These are phyloP conservation scores for Hystrix brachyura DNA, from an alignment of 2,113 vertebrate genomes.

Conservation along the genomic window DNA sequence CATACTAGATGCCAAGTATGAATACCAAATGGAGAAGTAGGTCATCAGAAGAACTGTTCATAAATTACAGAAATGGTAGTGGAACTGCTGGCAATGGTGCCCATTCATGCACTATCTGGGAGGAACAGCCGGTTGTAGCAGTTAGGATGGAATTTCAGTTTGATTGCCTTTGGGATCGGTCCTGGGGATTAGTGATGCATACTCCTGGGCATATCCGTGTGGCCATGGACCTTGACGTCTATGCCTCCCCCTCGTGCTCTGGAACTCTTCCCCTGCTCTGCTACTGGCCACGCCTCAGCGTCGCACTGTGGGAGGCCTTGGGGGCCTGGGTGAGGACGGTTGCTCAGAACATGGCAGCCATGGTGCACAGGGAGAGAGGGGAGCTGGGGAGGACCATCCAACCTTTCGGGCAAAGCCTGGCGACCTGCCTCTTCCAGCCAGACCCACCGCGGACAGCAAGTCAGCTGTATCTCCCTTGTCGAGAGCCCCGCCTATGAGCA, in stretches of 20 bases:
- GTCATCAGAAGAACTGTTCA: neutral
- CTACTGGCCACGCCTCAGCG: neutral
- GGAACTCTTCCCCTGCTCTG: neutral
- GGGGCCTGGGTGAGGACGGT: neutral
- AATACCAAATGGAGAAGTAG: neutral
- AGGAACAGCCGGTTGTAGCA: neutral
- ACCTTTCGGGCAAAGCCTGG: neutral
- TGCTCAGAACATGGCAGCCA: neutral
- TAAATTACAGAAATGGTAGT: neutral
- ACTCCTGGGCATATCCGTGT: neutral
- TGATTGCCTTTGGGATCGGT: neutral
- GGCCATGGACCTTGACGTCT: neutral
- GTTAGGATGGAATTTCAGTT: neutral
- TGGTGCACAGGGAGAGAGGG: neutral
- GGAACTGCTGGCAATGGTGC: rapidly evolving
- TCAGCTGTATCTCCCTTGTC: neutral
- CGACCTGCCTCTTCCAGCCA: neutral
- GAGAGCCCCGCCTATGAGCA: neutral
- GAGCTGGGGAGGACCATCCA: neutral
- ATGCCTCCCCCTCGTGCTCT: neutral
- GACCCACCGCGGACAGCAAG: neutral
- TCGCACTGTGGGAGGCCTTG: neutral
- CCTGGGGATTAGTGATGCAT: neutral
- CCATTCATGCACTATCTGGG: neutral
- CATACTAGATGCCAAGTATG: neutral